Conservation (phyloP, 2,888 invertebrate genomes). For the Cheilosia vernalis region DNA sequence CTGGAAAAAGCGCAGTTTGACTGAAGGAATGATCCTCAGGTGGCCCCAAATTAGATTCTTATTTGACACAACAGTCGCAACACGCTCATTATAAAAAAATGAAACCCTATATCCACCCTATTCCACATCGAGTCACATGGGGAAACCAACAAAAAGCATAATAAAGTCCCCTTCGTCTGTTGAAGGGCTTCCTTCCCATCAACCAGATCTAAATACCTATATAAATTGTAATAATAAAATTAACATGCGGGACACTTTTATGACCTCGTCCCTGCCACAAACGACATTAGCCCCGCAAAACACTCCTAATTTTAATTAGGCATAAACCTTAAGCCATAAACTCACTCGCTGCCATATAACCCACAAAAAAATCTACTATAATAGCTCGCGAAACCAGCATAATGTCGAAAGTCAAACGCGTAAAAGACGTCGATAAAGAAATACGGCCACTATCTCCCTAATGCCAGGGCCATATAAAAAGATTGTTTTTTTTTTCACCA, state of each 20-base stretch:
- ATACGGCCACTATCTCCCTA: constrained; percentile 53
- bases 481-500: constrained; percentile 20
- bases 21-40: no score
- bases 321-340: constrained; percentile 59
- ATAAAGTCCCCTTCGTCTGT: no score
- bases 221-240: neutral
- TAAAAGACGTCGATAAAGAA: constrained; percentile 71
- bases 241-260: constrained; percentile 9
- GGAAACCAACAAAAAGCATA: no score
- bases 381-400: constrained; percentile 19
- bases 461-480: constrained; percentile 45
- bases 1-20: no score
- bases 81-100: no score
- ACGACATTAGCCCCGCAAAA: neutral
- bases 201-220: no score
- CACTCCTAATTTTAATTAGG: constrained; percentile 61
- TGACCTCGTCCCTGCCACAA: neutral
- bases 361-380: constrained; percentile 7
- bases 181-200: no score
- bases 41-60: no score
- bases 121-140: no score
- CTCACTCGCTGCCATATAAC: constrained; percentile 12
- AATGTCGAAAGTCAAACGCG: constrained; percentile 56
- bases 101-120: no score
- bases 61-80: no score